phyloP scores from a whole-genome alignment of 2,113 vertebrate species.

The Athene cunicularia region DNA sequence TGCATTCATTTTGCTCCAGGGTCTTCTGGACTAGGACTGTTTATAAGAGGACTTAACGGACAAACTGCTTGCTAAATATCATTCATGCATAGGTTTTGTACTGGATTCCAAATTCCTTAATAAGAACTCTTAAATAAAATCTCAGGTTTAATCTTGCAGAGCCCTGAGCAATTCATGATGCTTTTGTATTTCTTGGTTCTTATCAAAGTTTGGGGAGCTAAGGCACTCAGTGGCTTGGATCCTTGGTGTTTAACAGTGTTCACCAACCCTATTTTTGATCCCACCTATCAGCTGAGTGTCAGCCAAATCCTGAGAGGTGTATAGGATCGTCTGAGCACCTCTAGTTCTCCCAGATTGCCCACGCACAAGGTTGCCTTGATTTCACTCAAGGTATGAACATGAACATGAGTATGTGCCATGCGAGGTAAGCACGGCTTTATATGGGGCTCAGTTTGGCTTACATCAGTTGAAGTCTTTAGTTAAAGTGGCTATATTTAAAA shows the following conservation, averaged over 20 bases:
- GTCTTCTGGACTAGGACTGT: neutral
- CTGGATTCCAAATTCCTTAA: neutral
- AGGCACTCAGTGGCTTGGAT: neutral
- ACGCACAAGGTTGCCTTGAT: neutral
- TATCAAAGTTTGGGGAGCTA: neutral
- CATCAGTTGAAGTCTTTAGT: neutral
- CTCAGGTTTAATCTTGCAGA: neutral
- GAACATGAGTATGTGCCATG: fast-evolving
- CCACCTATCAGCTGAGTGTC: neutral
- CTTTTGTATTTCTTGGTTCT: neutral
- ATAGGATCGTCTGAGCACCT: neutral
- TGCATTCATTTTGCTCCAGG: neutral
- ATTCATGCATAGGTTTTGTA: neutral
- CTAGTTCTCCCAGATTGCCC: neutral
- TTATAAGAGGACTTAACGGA: neutral
- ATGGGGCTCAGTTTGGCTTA: neutral
- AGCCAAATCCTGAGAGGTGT: neutral
- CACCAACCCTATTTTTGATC: neutral
- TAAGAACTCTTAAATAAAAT: neutral
- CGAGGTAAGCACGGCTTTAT: neutral
- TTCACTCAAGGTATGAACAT: neutral
- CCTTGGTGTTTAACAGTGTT: neutral
- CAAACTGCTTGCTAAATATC: neutral
- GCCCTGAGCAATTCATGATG: neutral
- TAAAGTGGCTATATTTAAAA: neutral